Evolutionary conservation across 2,113 vertebrate species (phyloP), one percentile per base, ranked within the genome.

Genomic region (Malurus cyaneus): DNA sequence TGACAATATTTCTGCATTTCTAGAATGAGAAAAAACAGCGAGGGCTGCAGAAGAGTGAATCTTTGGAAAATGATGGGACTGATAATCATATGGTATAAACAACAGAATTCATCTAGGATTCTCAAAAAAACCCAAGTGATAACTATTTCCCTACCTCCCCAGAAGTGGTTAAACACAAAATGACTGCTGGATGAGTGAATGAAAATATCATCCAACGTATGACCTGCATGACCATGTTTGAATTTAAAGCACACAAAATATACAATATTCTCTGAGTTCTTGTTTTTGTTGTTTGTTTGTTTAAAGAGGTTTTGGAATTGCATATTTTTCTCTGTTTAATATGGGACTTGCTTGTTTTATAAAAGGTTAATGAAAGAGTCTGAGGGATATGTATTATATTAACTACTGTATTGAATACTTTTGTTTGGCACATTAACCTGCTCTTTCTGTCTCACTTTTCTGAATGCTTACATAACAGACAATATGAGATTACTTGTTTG

Each of bases 141-240:
- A 89, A 74, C 6, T 60, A 52, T 86, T 94, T 95, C 88, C 32
- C 29, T 60, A 16, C 83, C 44, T 94, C 34, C 70, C 92, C 62
- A 83, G 62, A 87, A 88, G 20, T 93, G 66, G 71, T 88, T 72
- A 94, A 85, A 96, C 89, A 24, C 59, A 86, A 89, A 97, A 92
- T 53, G 71, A 52, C 26, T 49, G 31, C 49, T 93, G 57, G 83
- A 44, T 81, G 36, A 64, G 54, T 80, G 42, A 42, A 77, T 76
- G 36, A 66, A 91, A 92, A 95, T 65, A 93, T 87, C 34, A 47
- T 88, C 77, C 34, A 89, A 61, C 9, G 11, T 32, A 52, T 8
- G n/a, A 11, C 82, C 47, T 92, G 61, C 11, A 69, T 95, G 39
- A 87, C 5, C 31, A 49, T 7, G 8, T 41, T 88, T 67, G n/a